Conservation (phyloP, 1,140 invertebrate species). For the Ceratina japonica region DNA sequence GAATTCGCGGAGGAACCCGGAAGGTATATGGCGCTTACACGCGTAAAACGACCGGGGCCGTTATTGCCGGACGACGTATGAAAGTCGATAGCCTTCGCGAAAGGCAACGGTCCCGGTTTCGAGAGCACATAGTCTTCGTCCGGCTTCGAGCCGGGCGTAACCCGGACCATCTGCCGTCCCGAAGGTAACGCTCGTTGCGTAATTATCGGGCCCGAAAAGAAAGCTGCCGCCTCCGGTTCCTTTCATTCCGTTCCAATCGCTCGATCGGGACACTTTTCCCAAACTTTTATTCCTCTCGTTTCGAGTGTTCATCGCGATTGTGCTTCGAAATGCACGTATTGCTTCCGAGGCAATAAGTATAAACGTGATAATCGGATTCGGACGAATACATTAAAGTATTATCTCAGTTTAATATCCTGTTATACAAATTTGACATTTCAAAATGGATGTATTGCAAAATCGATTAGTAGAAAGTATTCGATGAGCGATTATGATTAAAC, state of each 20-base stretch:
- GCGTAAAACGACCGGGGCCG: neutral
- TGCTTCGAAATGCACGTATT: too few relatives aligned
- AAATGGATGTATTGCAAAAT: too few relatives aligned
- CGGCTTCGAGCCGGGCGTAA: neutral
- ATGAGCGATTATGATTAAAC: neutral
- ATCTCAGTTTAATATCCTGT: too few relatives aligned
- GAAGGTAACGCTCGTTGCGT: neutral
- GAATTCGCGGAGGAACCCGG: neutral
- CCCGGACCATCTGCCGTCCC: neutral
- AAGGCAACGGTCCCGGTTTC: constrained; percentile 9
- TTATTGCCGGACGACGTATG: neutral
- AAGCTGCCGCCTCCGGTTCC: constrained; percentile 28
- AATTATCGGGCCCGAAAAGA: constrained; percentile 14
- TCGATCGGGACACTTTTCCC: neutral
- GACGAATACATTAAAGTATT: too few relatives aligned
- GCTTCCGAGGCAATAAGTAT: too few relatives aligned
- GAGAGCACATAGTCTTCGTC: neutral
- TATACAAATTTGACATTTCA: too few relatives aligned
- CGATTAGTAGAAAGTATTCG: neutral
- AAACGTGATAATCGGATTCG: too few relatives aligned
- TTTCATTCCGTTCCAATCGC: constrained; percentile 12
- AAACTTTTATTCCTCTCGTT: too few relatives aligned
- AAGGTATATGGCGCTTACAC: neutral
- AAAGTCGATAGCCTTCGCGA: constrained; percentile 13
- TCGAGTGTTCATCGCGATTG: too few relatives aligned